A percentile compares a stretch with the other conserved stretches of the same genome.
Evolutionary conservation across 2,797 vertebrate genomes (phyloP).

Genomic region (Momotus momota): DNA sequence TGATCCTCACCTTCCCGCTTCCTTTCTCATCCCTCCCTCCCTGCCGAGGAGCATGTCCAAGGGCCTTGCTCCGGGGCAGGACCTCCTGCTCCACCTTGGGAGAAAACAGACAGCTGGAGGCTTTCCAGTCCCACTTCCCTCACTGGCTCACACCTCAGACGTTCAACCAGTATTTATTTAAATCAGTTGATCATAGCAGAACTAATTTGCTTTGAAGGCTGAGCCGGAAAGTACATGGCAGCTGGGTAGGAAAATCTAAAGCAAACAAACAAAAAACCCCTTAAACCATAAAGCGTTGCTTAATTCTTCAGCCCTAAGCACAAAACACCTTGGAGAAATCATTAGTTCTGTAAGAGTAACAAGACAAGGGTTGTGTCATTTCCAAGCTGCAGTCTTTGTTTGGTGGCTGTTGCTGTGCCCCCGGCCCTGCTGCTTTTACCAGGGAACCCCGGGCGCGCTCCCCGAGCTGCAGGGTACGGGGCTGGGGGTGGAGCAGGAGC

Average conservation of each 20-base stretch:
- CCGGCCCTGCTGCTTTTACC: accelerated
- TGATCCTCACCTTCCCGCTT: accelerated
- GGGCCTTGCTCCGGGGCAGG: background rate
- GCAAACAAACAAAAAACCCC: slow-evolving; percentile 24
- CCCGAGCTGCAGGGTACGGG: accelerated
- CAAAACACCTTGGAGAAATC: slow-evolving; percentile 6
- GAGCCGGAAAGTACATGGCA: slow-evolving; percentile 42
- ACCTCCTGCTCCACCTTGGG: accelerated
- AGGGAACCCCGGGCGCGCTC: accelerated
- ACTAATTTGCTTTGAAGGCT: slow-evolving; percentile 23
- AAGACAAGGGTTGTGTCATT: background rate
- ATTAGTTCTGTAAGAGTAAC: background rate
- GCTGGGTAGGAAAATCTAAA: slow-evolving; percentile 24
- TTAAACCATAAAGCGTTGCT: background rate
- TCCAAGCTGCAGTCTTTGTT: background rate
- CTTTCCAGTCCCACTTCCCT: background rate
- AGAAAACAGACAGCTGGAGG: accelerated
- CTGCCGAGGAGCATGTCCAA: accelerated
- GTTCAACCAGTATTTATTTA: slow-evolving; percentile 14
- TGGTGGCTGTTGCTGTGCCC: background rate
- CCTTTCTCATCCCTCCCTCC: background rate
- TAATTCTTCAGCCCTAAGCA: background rate
- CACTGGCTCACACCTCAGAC: background rate
- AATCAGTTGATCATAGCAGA: background rate
- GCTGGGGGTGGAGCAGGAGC: background rate